Evolutionary conservation across 1,140 invertebrate species (phyloP), one percentile per base, ranked within the genome.

Genomic region (Caerostris extrusa): DNA sequence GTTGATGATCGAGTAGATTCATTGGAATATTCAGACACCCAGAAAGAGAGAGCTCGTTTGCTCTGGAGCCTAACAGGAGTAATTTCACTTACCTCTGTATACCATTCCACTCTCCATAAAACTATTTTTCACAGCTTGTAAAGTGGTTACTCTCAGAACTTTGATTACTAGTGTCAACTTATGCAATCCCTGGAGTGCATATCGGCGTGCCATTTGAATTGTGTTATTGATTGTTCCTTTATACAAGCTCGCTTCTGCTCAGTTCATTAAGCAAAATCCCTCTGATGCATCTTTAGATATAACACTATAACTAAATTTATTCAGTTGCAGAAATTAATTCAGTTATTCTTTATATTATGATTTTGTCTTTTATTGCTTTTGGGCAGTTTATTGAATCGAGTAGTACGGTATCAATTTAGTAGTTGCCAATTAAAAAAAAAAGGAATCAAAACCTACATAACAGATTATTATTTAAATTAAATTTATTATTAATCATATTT

Each of bases 121-220:
- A 85, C 82, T 85, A 87, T 58, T 61, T 87, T 87, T 87, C 60
- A 53, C 5, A 60, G 19, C 60, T 87, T 64, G 60, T 87, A 60
- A 87, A 12, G 58, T 64, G 60, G 85, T 87, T 61, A 87, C 14
- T 87, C 58, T 58, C 17, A 50, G 85, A 12, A 34, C 50, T 87
- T 19, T 7, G 60, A 87, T 87, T 87, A 8, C 85, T 64, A 58
- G 85, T 64, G 85, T 87, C 57, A 87, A 87, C 57, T 87, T 64
- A 87, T 87, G 53, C 85, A 87, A 50, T 87, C 85, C 58, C 34
- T 34, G 14, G 58, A 61, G 60, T 58, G 12, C 19, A 87, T 60
- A 7, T 64, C 58, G 34, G 12, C 0, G 58, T 50, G 58, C 58
- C 58, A 87, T 61, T 64, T 87, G 8, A 58, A 87, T 87, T 17